Conservation (phyloP, 2,113 vertebrate species). For the Heterotis niloticus region DNA sequence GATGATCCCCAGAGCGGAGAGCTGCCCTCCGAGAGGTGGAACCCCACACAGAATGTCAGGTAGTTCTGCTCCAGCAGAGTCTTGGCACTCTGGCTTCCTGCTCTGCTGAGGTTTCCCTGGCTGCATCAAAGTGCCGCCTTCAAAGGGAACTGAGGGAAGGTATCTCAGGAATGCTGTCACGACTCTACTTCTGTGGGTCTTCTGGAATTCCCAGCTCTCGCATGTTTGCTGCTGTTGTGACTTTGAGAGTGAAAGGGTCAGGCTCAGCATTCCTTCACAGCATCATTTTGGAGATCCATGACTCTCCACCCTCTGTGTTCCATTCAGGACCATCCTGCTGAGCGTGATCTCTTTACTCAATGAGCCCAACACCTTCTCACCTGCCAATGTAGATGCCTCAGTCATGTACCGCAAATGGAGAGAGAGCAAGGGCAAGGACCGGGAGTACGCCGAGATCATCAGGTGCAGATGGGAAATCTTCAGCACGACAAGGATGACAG, state of each 20-base stretch:
- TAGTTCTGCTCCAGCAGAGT: constrained; percentile 46
- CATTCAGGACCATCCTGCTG: constrained; percentile 72
- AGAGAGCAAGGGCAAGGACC: constrained; percentile 75
- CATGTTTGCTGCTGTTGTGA: no score
- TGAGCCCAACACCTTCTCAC: constrained; percentile 77
- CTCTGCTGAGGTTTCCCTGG: not conserved
- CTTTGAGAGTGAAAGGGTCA: not conserved
- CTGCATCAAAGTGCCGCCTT: not conserved
- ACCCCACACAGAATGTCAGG: constrained; percentile 96
- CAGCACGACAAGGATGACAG: no score
- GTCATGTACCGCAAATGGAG: constrained; percentile 82
- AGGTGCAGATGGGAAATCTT: constrained; percentile 47
- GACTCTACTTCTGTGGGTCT: not conserved
- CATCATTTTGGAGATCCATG: not conserved
- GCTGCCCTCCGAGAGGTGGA: constrained; percentile 94
- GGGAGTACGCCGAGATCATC: constrained; percentile 77
- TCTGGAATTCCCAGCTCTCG: no score
- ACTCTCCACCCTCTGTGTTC: not conserved
- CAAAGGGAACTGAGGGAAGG: not conserved
- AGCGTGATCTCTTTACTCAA: constrained; percentile 77
- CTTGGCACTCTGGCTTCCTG: no score
- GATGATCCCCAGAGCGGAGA: constrained; percentile 97
- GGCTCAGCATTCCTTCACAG: not conserved
- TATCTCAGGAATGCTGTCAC: not conserved
- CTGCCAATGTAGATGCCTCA: constrained; percentile 72